Percentiles rank a stretch among this genome's conserved stretches.
Evolutionary conservation across 2,113 vertebrate species (phyloP).

Genomic region (Periophthalmodon schlosseri): DNA sequence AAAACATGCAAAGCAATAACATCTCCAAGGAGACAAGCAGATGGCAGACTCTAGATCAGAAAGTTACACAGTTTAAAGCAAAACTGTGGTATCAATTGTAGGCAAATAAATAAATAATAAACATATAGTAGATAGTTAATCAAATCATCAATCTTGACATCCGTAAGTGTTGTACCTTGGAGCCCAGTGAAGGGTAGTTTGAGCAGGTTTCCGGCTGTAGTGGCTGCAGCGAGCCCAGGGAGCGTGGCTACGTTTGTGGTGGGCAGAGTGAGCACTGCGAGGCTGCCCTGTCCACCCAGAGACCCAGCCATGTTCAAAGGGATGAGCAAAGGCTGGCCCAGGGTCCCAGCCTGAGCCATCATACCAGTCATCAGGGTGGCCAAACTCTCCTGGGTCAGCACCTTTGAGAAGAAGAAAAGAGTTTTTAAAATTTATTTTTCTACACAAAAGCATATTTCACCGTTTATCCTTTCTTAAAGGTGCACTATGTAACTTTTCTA

Average conservation of each 20-base stretch:
- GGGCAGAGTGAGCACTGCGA: constrained; percentile 94
- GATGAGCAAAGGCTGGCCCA: constrained; percentile 96
- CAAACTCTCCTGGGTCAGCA: constrained; percentile 97
- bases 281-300: constrained; percentile 89
- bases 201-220: constrained; percentile 85
- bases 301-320: constrained; percentile 94
- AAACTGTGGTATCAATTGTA: not conserved
- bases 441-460: no score
- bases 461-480: no score
- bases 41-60: no score
- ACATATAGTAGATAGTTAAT: no score
- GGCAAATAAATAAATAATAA: not conserved
- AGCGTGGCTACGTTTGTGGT: constrained; percentile 90
- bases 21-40: no score
- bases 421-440: no score
- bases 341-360: constrained; percentile 92
- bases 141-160: not conserved
- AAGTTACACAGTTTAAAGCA: not conserved
- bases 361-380: constrained; percentile 95
- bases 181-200: constrained; percentile 90
- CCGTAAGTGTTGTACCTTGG: constrained; percentile 80
- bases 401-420: constrained; percentile 67
- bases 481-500: no score
- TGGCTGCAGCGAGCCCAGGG: constrained; percentile 85
- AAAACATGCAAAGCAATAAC: no score